These are phyloP conservation scores for Pelecanus crispus DNA, from an alignment of 2,113 vertebrate genomes.

Conservation along the genomic window DNA sequence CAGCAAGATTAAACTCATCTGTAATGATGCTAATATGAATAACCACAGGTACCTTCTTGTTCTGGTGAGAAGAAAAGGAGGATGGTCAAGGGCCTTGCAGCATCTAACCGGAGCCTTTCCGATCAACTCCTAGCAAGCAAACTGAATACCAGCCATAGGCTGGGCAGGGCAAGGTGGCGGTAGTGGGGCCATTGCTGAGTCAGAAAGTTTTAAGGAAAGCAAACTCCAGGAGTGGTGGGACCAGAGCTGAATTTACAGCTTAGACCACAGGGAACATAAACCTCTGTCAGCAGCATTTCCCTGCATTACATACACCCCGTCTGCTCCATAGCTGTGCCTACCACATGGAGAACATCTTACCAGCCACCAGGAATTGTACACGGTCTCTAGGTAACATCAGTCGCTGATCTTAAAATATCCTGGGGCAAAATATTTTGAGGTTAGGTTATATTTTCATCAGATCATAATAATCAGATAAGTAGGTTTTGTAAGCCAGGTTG, in stretches of 20 bases:
- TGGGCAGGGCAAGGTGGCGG: not conserved
- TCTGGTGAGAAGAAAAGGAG: not conserved
- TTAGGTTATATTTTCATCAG: slow-evolving; percentile 5
- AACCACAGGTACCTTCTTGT: not conserved
- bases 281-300: not conserved
- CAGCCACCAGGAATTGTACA: not conserved
- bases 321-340: not conserved
- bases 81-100: not conserved
- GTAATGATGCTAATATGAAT: not conserved
- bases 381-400: not conserved
- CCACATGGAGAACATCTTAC: not conserved
- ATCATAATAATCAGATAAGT: slow-evolving; percentile 3
- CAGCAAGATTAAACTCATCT: not conserved
- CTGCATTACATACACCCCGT: not conserved
- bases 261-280: not conserved
- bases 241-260: not conserved
- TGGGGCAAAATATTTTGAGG: not conserved
- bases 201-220: not conserved
- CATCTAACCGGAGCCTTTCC: not conserved
- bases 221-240: not conserved
- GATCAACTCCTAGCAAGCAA: accelerated
- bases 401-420: not conserved
- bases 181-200: not conserved
- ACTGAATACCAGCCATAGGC: accelerated
- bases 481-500: not conserved